These are phyloP conservation scores for Noctuana brunneofusca DNA, from an alignment of 2,888 invertebrate genomes.

Conservation along the genomic window DNA sequence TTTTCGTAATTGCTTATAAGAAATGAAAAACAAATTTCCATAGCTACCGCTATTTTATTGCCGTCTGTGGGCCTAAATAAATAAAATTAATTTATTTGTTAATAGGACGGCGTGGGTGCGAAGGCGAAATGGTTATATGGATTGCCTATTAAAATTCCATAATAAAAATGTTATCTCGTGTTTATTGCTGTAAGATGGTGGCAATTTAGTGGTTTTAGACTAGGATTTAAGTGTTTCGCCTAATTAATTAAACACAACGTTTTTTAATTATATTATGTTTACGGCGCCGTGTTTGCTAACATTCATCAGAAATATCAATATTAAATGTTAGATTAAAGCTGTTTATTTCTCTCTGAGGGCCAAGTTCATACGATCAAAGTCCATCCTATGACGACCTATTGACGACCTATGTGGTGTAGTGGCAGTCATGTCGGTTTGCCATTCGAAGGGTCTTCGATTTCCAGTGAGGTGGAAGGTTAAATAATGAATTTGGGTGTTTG, in stretches of 20 bases:
- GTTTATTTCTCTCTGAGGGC: not conserved
- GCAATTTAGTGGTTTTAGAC: slow-evolving; percentile 28
- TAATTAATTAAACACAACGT: slow-evolving; percentile 21
- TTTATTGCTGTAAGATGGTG: slow-evolving; percentile 27
- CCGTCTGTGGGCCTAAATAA: slow-evolving; percentile 24
- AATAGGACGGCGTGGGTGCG: slow-evolving; percentile 27
- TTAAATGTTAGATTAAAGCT: not conserved
- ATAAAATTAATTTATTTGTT: slow-evolving; percentile 33
- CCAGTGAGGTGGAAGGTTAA: too few species aligned
- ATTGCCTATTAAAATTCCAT: slow-evolving; percentile 34
- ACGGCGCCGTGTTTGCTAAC: slow-evolving; percentile 10
- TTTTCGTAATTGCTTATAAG: slow-evolving; percentile 3
- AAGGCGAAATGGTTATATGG: slow-evolving; percentile 28
- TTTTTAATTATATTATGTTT: slow-evolving; percentile 8
- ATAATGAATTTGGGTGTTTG: too few species aligned
- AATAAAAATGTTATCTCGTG: slow-evolving; percentile 30
- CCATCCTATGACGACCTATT: too few species aligned
- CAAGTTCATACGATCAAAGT: too few species aligned
- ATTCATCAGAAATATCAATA: not conserved
- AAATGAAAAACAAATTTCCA: slow-evolving; percentile 13
- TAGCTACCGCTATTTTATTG: slow-evolving; percentile 13
- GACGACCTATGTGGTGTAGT: too few species aligned
- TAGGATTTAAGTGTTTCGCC: slow-evolving; percentile 21
- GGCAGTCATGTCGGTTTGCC: too few species aligned
- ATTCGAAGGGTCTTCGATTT: too few species aligned